Evolutionary conservation across 2,888 invertebrate species (phyloP).

Genomic region (Sphaerophoria taeniata): DNA sequence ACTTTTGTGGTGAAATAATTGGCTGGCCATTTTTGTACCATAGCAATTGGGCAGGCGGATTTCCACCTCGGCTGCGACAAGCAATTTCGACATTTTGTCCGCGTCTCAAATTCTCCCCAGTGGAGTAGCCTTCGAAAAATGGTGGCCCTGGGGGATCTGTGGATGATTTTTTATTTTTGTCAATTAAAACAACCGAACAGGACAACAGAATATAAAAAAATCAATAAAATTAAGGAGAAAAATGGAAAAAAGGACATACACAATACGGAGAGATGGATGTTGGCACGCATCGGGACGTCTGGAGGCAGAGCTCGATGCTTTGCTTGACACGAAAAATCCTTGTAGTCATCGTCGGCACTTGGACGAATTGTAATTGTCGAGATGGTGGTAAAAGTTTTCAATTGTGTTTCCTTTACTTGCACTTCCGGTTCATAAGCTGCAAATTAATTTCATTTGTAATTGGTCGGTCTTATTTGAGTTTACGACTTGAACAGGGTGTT

Average conservation of each 20-base stretch:
- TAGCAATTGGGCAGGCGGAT: constrained; percentile 80
- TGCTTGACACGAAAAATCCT: constrained; percentile 81
- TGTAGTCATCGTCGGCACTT: constrained; percentile 80
- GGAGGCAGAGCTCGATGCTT: constrained; percentile 80
- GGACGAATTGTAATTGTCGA: constrained; percentile 79
- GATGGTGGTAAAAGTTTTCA: constrained; percentile 79
- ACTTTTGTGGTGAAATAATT: constrained; percentile 79
- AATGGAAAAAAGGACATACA: constrained; percentile 79
- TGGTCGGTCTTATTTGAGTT: background rate
- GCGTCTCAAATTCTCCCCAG: constrained; percentile 79
- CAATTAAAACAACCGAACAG: constrained; percentile 16
- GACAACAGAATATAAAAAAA: background rate
- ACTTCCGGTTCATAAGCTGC: constrained; percentile 77
- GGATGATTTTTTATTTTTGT: background rate
- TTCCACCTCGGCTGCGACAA: constrained; percentile 81
- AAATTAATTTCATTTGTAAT: constrained; percentile 42
- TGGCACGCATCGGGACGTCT: constrained; percentile 81
- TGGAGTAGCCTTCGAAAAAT: constrained; percentile 81
- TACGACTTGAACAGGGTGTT: background rate
- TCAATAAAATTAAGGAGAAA: background rate
- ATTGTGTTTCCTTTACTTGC: constrained; percentile 78
- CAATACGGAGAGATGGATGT: constrained; percentile 80
- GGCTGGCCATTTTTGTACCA: constrained; percentile 80
- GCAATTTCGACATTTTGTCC: constrained; percentile 81
- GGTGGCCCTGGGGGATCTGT: constrained; percentile 81